Conservation (phyloP, 2,888 invertebrate species). For the Amaurobius ferox region DNA sequence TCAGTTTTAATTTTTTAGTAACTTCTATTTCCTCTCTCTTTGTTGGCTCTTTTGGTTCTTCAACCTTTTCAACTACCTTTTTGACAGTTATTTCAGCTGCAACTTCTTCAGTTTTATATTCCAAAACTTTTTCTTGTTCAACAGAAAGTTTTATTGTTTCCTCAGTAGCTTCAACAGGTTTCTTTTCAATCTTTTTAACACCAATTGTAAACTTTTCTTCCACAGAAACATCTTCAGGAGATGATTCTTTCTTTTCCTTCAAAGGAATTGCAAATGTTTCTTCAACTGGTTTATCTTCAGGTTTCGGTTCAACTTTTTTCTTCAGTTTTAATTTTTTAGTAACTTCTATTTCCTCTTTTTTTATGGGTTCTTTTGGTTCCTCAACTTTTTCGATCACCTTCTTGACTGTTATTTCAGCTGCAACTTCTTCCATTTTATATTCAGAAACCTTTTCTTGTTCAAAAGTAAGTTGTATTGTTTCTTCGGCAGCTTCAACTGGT, state of each 20-base stretch:
- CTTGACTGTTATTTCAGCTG: slow-evolving; percentile 75
- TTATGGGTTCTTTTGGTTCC: slow-evolving; percentile 36
- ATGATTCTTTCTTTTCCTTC: slow-evolving; percentile 43
- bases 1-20: slow-evolving; percentile 75
- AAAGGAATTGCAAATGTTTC: slow-evolving; percentile 66
- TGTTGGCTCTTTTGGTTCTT: slow-evolving; percentile 51
- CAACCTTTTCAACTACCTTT: slow-evolving; percentile 75
- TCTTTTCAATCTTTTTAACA: too few species aligned
- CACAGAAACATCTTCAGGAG: slow-evolving; percentile 45
- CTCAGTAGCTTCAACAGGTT: slow-evolving; percentile 77
- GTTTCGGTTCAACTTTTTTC: slow-evolving; percentile 59
- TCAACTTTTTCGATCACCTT: slow-evolving; percentile 75
- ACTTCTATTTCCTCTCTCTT: slow-evolving; percentile 70
- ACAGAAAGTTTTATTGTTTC: slow-evolving; percentile 81
- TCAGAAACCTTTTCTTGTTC: slow-evolving; percentile 73
- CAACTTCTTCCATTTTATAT: slow-evolving; percentile 72
- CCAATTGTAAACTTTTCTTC: slow-evolving; percentile 59
- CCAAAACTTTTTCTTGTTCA: slow-evolving; percentile 70
- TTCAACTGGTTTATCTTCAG: slow-evolving; percentile 61
- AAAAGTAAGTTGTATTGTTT: slow-evolving; percentile 81
- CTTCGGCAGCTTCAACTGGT: slow-evolving; percentile 78
- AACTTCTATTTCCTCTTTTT: slow-evolving; percentile 68
- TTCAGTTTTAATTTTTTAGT: slow-evolving; percentile 75
- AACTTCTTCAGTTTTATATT: slow-evolving; percentile 73
- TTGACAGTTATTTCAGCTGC: slow-evolving; percentile 75